Percentiles rank a stretch among this genome's conserved stretches.
Evolutionary conservation across 2,113 vertebrate genomes (phyloP).

Genomic region (Gobio gobio): DNA sequence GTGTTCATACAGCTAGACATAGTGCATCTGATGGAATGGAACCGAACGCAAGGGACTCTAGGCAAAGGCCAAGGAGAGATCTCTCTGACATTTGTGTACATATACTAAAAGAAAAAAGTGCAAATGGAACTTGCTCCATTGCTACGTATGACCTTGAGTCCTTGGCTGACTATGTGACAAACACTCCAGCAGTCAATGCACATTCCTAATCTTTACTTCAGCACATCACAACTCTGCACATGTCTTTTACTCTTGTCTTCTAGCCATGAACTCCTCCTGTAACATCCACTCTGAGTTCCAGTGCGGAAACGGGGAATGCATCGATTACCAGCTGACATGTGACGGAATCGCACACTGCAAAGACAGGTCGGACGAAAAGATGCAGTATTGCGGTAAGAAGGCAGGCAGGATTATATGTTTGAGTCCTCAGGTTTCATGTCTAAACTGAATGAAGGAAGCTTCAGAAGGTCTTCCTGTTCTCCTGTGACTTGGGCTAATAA

Average conservation of each 20-base stretch:
- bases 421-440: not conserved
- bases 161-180: not conserved
- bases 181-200: not conserved
- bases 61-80: not conserved
- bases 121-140: not conserved
- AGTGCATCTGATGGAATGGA: not conserved
- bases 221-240: not conserved
- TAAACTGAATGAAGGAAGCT: conserved; percentile 15
- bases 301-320: conserved; percentile 86
- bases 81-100: not conserved
- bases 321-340: conserved; percentile 84
- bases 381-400: conserved; percentile 85
- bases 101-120: not conserved
- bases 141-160: not conserved
- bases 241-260: conserved; percentile 44
- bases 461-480: conserved; percentile 7
- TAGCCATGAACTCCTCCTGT: conserved; percentile 85
- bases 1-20: not conserved
- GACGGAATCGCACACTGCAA: conserved; percentile 84
- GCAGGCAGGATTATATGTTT: not conserved
- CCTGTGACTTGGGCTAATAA: conserved; percentile 19
- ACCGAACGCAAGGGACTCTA: not conserved
- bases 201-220: not conserved
- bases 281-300: conserved; percentile 85
- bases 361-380: conserved; percentile 88